phyloP scores from a whole-genome alignment of 2,797 vertebrate genomes.

The Odontamblyopus lacepedii region DNA sequence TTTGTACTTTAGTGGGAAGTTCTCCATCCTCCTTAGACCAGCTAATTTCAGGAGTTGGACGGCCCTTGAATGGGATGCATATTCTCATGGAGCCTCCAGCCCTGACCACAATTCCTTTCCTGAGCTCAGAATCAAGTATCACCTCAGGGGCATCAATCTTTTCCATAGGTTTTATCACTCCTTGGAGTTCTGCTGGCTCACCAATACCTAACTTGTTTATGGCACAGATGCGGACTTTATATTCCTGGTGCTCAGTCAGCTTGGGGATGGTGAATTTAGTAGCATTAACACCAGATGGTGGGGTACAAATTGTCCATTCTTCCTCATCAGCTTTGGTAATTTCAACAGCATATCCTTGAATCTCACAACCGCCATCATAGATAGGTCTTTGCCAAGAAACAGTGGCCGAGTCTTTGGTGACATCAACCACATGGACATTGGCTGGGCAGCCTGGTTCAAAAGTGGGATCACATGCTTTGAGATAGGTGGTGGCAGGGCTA shows the following conservation, averaged over 20 bases:
- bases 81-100: slow-evolving; percentile 92
- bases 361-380: slow-evolving; percentile 96
- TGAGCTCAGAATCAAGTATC: slow-evolving; percentile 92
- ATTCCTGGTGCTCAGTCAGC: slow-evolving; percentile 94
- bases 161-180: slow-evolving; percentile 90
- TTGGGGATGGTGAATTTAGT: slow-evolving; percentile 92
- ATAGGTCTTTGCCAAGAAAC: slow-evolving; percentile 94
- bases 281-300: slow-evolving; percentile 84
- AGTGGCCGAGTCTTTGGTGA: slow-evolving; percentile 85
- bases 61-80: slow-evolving; percentile 92
- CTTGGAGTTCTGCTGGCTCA: slow-evolving; percentile 88
- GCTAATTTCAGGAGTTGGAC: slow-evolving; percentile 89
- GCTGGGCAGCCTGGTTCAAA: slow-evolving; percentile 94
- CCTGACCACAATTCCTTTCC: slow-evolving; percentile 92
- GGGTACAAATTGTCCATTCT: slow-evolving; percentile 92
- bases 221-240: slow-evolving; percentile 93
- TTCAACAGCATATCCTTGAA: slow-evolving; percentile 94
- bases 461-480: slow-evolving; percentile 94
- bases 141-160: slow-evolving; percentile 94
- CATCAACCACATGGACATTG: slow-evolving; percentile 87
- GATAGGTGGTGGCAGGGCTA: slow-evolving; percentile 86
- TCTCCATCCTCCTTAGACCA: slow-evolving; percentile 95
- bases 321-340: slow-evolving; percentile 96
- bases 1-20: slow-evolving; percentile 88
- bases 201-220: slow-evolving; percentile 94